Conservation (phyloP, 1,140 invertebrate genomes). For the Pogonognathellus flavescens region DNA sequence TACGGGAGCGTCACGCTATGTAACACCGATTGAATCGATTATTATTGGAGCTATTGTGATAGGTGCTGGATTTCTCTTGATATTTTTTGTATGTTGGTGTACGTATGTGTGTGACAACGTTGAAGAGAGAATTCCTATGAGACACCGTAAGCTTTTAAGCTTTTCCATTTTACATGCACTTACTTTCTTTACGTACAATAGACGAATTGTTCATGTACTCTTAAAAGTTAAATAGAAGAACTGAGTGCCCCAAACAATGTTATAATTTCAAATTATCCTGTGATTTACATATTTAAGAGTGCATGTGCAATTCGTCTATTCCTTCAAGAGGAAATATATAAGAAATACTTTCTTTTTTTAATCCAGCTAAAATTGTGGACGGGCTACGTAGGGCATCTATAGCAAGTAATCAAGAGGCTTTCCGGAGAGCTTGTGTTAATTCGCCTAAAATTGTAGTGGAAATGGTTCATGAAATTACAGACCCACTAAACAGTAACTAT, state of each 20-base stretch:
- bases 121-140: conserved; percentile 23
- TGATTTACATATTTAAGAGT: no score
- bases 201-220: no score
- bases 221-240: no score
- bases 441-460: conserved; percentile 43
- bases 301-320: background rate
- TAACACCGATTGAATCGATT: background rate
- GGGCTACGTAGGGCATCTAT: conserved; percentile 14
- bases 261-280: no score
- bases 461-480: conserved; percentile 42
- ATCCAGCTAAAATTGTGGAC: conserved; percentile 18
- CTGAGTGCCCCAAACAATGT: no score
- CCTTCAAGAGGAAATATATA: background rate
- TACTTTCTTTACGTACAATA: no score
- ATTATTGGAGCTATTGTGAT: background rate
- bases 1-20: conserved; percentile 1
- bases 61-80: background rate
- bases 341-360: background rate
- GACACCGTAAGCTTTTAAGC: conserved; percentile 17
- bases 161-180: background rate
- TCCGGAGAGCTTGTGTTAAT: conserved; percentile 10
- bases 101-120: conserved; percentile 27
- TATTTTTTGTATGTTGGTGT: conserved; percentile 32
- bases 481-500: background rate
- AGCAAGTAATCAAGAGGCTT: conserved; percentile 37